Conservation (phyloP, 1,140 invertebrate genomes). For the Drosophila saltans region DNA sequence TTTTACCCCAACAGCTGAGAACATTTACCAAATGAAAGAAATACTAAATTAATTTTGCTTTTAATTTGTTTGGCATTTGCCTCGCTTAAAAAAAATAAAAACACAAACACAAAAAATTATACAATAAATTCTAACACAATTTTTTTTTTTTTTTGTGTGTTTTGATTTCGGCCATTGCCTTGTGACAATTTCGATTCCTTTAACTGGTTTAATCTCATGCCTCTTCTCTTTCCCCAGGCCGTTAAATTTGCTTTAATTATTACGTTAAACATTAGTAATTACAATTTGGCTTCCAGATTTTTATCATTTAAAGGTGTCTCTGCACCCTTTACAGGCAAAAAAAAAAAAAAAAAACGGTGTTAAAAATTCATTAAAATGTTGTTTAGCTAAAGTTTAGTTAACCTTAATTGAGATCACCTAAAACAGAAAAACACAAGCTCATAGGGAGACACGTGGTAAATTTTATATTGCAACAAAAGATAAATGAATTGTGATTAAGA, state of each 20-base stretch:
- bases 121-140: conserved; percentile 7
- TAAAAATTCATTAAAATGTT: conserved; percentile 3
- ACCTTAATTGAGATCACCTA: not conserved
- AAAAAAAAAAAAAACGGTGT: not conserved
- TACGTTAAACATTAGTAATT: conserved; percentile 43
- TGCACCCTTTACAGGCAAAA: not conserved
- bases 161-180: conserved; percentile 55
- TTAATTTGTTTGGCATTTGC: conserved; percentile 45
- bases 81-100: conserved; percentile 27
- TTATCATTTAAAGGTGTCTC: conserved; percentile 43
- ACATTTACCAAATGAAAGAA: not conserved
- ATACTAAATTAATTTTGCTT: conserved; percentile 19
- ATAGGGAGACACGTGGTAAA: not conserved
- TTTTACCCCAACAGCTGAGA: conserved; percentile 23
- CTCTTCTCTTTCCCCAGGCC: conserved; percentile 26
- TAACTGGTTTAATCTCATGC: conserved; percentile 57
- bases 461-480: not conserved
- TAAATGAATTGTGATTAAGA: not conserved
- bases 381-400: not conserved
- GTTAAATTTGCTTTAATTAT: conserved; percentile 41
- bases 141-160: conserved; percentile 7
- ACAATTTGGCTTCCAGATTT: conserved; percentile 46
- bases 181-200: conserved; percentile 37
- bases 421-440: not conserved
- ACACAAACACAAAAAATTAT: conserved; percentile 5